Conservation (phyloP, 2,888 invertebrate genomes). For the Dasypolia templi region DNA sequence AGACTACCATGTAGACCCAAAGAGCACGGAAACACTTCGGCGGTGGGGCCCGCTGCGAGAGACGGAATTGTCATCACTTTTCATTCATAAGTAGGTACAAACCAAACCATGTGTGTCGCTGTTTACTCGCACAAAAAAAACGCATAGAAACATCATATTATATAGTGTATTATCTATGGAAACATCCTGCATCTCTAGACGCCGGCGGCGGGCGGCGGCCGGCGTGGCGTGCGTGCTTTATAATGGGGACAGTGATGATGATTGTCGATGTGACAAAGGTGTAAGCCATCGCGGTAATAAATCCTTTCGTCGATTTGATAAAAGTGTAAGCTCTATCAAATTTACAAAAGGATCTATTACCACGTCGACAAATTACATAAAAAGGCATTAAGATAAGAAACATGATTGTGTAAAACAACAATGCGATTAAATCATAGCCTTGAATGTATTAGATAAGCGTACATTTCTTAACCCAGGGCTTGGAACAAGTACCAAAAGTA, state of each 20-base stretch:
- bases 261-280: no score
- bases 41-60: no score
- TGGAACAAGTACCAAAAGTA: not conserved
- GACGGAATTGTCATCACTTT: not conserved
- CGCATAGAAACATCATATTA: no score
- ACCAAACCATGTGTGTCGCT: not conserved
- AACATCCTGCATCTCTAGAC: no score
- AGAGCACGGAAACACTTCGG: not conserved
- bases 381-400: not conserved
- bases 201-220: no score
- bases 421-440: conserved; percentile 17
- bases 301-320: no score
- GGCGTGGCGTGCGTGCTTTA: not conserved
- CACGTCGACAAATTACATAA: not conserved
- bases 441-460: conserved; percentile 1
- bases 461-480: not conserved
- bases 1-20: not conserved
- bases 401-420: not conserved
- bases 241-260: not conserved
- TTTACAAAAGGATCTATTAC: not conserved
- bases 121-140: not conserved
- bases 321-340: no score
- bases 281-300: no score
- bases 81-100: no score
- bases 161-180: no score